Base-by-base conservation (phyloP, 2,888 invertebrate genomes). In the Drosophila trichaetosa region DNA sequence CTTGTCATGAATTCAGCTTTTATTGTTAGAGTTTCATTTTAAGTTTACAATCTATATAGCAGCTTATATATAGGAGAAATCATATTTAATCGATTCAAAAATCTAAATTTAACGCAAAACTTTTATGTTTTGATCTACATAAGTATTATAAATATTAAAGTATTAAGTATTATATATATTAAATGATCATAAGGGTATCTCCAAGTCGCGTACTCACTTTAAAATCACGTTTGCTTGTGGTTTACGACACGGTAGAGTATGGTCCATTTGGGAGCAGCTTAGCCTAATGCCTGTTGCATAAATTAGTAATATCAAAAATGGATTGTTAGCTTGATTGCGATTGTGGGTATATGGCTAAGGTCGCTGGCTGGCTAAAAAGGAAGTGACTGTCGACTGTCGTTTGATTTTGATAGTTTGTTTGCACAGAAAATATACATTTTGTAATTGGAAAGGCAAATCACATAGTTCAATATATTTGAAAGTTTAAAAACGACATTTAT, bases 281-380 rank as follows among this genome's bases (percentile, higher is more conserved):
- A 29, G 13, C 18, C 46, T 62, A 70, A 66, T 65, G 70, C 60
- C 73, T 63, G 67, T 38, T 48, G 89, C 84, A 89, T 85, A 87
- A 87, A 89, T 89, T 89, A 80, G 73, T 72, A 73, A 72, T 66
- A 83, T 77, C 48, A 59, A 60, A 57, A 68, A 76, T 80, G 58
- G 57, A 69, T 76, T 73, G 77, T 54, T 66, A 57, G 62, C 66
- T 65, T 38, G 58, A 31, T 60, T 59, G 40, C 52, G 58, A 69
- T 65, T 57, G 36, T 31, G n/a, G 38, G 11, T 52, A 49, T 67
- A 54, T 80, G 67, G 27, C 63, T 78, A 69, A 86, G 86, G 80
- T 75, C 75, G 60, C 10, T 16, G 27, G 40, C 7, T 57, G 34
- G 29, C 46, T 38, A 40, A 65, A 65, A 73, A 72, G 69, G 59